phyloP scores from a whole-genome alignment of 2,113 vertebrate species.

The Sapajus apella region DNA sequence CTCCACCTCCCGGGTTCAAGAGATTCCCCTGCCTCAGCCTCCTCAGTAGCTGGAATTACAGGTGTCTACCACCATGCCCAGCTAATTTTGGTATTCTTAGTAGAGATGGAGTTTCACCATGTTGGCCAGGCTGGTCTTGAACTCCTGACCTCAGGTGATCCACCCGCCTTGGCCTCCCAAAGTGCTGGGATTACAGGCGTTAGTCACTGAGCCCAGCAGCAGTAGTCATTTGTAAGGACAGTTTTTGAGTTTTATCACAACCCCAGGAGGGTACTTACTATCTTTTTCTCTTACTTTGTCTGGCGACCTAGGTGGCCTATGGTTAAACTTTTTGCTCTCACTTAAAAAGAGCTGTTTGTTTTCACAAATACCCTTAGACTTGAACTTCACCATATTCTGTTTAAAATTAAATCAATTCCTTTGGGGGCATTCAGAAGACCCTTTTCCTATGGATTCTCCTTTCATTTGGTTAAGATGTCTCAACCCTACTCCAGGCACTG shows the following conservation, averaged over 20 bases:
- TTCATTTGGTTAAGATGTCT: not conserved
- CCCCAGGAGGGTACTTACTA: not conserved
- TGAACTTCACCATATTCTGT: not conserved
- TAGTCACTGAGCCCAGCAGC: no score
- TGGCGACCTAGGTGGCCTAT: not conserved
- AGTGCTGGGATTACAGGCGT: no score
- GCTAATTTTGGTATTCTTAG: no score
- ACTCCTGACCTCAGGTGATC: no score
- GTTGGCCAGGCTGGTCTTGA: no score
- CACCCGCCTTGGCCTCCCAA: no score
- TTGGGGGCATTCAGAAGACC: not conserved
- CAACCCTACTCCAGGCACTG: not conserved
- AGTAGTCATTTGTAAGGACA: not conserved
- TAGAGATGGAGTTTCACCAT: no score
- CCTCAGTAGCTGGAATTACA: no score
- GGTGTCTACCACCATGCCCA: no score
- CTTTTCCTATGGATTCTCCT: not conserved
- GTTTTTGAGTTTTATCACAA: not conserved
- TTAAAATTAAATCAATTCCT: not conserved
- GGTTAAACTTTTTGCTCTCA: not conserved
- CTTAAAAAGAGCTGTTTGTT: not conserved
- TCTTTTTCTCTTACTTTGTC: constrained; percentile 2
- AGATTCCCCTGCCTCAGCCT: no score
- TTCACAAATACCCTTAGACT: no score
- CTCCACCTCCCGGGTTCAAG: no score